Evolutionary conservation across 2,888 invertebrate genomes (phyloP).

Genomic region (Drosophila fulvimacula): DNA sequence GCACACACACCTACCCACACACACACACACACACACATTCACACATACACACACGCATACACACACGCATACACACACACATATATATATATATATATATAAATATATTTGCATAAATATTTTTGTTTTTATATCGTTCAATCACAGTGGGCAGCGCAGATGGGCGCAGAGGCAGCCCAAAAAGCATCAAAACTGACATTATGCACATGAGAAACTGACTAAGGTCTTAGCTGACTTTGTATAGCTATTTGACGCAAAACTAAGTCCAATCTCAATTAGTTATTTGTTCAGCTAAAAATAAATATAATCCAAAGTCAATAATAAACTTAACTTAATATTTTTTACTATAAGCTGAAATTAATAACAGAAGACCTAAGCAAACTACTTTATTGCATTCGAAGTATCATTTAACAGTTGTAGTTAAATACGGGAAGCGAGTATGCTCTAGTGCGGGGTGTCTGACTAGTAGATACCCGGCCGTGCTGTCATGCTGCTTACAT

Average conservation of each 20-base stretch:
- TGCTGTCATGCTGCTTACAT: too few relatives aligned
- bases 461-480: too few relatives aligned
- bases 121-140: conserved; percentile 17
- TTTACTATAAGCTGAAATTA: not conserved
- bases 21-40: conserved; percentile 1
- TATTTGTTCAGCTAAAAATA: not conserved
- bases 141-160: not conserved
- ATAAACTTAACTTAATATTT: not conserved
- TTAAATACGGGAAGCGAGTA: too few relatives aligned
- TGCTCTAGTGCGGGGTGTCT: too few relatives aligned
- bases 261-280: not conserved
- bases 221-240: not conserved
- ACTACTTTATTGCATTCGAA: too few relatives aligned
- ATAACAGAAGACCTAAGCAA: not conserved
- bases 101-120: conserved; percentile 44
- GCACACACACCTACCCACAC: conserved; percentile 22
- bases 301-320: not conserved
- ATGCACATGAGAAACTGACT: not conserved
- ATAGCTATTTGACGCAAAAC: not conserved
- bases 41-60: conserved; percentile 32
- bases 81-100: conserved; percentile 5
- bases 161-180: conserved; percentile 7
- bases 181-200: not conserved
- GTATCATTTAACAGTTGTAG: too few relatives aligned
- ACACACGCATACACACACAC: not conserved